These are phyloP conservation scores for Trisateles emortualis DNA, from an alignment of 2,888 invertebrate genomes.

Conservation along the genomic window DNA sequence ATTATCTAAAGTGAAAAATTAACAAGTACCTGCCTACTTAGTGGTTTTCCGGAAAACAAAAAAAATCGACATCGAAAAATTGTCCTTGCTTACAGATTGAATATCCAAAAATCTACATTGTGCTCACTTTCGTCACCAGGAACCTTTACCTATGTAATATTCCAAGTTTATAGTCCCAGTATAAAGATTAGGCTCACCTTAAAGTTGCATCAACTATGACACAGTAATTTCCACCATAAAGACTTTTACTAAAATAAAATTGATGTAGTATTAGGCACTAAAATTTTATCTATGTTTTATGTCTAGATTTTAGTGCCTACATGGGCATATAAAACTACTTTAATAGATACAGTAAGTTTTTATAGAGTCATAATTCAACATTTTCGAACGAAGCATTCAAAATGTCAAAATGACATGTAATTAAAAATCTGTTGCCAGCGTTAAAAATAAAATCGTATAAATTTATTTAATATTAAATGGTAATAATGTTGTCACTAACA, in stretches of 20 bases:
- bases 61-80: no score
- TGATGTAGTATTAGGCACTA: neutral
- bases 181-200: neutral
- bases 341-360: slow-evolving; percentile 5
- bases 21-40: no score
- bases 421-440: neutral
- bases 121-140: no score
- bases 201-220: neutral
- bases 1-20: no score
- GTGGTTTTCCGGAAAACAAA: no score
- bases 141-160: no score
- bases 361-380: neutral
- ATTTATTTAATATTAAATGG: neutral
- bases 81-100: no score
- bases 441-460: neutral
- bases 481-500: no score
- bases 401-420: neutral
- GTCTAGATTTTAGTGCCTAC: slow-evolving; percentile 25
- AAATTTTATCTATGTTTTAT: slow-evolving; percentile 28
- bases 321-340: neutral
- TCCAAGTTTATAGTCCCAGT: no score
- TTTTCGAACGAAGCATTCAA: neutral
- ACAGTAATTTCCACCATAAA: neutral
- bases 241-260: neutral
- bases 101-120: no score